These are phyloP conservation scores for Rhyacophila brunnea DNA, from an alignment of 1,140 invertebrate species.

Conservation along the genomic window DNA sequence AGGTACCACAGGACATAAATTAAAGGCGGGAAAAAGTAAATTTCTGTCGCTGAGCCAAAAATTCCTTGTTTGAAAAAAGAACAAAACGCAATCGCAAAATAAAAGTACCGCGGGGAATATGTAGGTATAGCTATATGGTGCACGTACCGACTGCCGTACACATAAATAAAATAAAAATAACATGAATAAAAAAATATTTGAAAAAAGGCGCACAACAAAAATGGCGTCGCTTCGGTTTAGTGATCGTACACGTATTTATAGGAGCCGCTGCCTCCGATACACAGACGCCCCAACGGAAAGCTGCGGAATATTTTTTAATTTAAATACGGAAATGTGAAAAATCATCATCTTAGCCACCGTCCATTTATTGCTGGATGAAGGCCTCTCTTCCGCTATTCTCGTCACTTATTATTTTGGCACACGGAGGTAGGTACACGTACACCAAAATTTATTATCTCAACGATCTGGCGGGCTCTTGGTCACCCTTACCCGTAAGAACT, in stretches of 20 bases:
- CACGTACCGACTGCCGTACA: constrained; percentile 4
- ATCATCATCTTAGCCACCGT: too few relatives aligned
- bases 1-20: background rate
- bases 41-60: constrained; percentile 8
- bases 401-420: too few relatives aligned
- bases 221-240: constrained; percentile 28
- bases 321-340: too few relatives aligned
- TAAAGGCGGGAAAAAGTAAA: background rate
- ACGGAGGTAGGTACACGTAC: too few relatives aligned
- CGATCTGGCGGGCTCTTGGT: too few relatives aligned
- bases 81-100: constrained; percentile 7
- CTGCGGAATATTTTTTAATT: too few relatives aligned
- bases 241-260: constrained; percentile 17
- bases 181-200: constrained; percentile 20
- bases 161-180: constrained; percentile 28
- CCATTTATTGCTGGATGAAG: too few relatives aligned
- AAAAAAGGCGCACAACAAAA: constrained; percentile 25
- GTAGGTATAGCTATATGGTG: background rate
- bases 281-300: too few relatives aligned
- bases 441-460: too few relatives aligned
- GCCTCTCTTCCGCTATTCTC: too few relatives aligned
- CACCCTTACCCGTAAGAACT: too few relatives aligned
- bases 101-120: constrained; percentile 6
- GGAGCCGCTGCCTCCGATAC: background rate
- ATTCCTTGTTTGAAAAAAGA: background rate